A percentile compares a stretch with the other conserved stretches of the same genome.
Evolutionary conservation across 2,797 vertebrate species (phyloP).

Genomic region (Lerista edwardsae): DNA sequence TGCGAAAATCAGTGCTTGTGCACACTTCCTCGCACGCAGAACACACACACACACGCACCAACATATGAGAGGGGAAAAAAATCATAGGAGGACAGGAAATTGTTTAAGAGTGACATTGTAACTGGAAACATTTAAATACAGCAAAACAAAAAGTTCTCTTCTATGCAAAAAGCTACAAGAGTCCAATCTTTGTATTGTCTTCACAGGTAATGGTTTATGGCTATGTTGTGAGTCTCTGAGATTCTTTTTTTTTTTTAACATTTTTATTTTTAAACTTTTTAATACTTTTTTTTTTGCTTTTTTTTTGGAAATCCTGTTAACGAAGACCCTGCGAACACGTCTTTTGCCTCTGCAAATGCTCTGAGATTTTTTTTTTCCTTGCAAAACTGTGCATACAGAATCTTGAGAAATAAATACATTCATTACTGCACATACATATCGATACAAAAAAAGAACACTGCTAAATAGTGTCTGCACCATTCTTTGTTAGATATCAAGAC

Average conservation of each 20-base stretch:
- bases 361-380: slow-evolving; percentile 79
- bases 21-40: background rate
- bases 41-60: slow-evolving; percentile 2
- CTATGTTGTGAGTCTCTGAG: slow-evolving; percentile 84
- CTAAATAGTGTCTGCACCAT: slow-evolving; percentile 96
- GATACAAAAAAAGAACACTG: slow-evolving; percentile 93
- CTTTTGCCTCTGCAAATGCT: slow-evolving; percentile 77
- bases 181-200: slow-evolving; percentile 87
- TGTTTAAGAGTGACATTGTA: slow-evolving; percentile 71
- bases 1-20: slow-evolving; percentile 53
- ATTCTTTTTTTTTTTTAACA: slow-evolving; percentile 73
- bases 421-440: slow-evolving; percentile 96
- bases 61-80: slow-evolving; percentile 50
- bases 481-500: slow-evolving; percentile 86
- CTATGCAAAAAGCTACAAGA: slow-evolving; percentile 78
- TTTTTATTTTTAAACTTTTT: slow-evolving; percentile 74
- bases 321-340: slow-evolving; percentile 81
- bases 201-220: slow-evolving; percentile 83
- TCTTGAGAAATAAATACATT: slow-evolving; percentile 98
- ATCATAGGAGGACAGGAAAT: slow-evolving; percentile 54
- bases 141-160: slow-evolving; percentile 76
- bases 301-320: slow-evolving; percentile 80
- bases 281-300: slow-evolving; percentile 76
- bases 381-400: slow-evolving; percentile 85
- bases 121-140: slow-evolving; percentile 83